phyloP scores from a whole-genome alignment of 2,888 invertebrate genomes.

The Adineta ricciae region DNA sequence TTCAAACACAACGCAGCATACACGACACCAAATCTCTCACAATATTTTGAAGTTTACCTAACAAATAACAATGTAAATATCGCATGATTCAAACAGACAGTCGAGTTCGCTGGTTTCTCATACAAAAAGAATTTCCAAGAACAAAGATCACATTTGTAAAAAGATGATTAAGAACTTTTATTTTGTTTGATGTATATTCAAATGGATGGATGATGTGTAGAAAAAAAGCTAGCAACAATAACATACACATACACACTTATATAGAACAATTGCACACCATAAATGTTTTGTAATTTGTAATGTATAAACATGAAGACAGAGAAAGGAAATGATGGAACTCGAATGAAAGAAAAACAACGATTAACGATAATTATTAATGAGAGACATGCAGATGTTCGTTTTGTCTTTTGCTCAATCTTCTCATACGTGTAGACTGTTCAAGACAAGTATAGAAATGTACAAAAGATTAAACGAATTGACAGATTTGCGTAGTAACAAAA shows the following conservation, averaged over 20 bases:
- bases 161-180: not conserved
- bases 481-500: not conserved
- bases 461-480: not conserved
- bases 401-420: not conserved
- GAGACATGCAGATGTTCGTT: not conserved
- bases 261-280: not conserved
- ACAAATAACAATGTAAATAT: not conserved
- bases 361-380: not conserved
- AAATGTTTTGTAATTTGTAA: not conserved
- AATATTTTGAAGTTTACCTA: not conserved
- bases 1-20: not conserved
- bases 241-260: not conserved
- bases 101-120: too few relatives aligned
- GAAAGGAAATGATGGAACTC: not conserved
- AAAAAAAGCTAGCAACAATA: not conserved
- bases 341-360: not conserved
- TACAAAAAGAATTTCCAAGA: too few relatives aligned
- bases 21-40: not conserved
- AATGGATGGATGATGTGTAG: constrained; percentile 9
- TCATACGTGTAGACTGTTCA: not conserved
- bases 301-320: not conserved
- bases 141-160: not conserved
- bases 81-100: not conserved
- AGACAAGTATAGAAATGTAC: not conserved
- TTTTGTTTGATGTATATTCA: not conserved